Evolutionary conservation across 2,797 vertebrate species (phyloP), one percentile per base, ranked within the genome.

Genomic region (Microctenopoma lineatum): DNA sequence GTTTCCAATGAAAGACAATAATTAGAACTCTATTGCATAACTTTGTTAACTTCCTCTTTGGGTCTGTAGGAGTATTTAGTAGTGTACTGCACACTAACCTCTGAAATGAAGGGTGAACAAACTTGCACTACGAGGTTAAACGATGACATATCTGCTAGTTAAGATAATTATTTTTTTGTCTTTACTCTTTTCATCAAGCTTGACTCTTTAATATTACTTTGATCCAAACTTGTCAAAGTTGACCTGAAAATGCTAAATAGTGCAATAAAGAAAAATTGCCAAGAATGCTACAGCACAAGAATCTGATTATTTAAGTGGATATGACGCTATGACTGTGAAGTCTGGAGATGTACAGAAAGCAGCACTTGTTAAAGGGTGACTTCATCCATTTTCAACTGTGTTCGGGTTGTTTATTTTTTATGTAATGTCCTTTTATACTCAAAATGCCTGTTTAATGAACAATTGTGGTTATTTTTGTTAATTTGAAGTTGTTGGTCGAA

Each of bases 301-400:
- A 39, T 27, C 15, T 54, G 26, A 48, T 50, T 59, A 18, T 53
- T 42, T 66, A n/a, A 52, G 62, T 65, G 56, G 3, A 34, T 50
- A 29, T 21, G 29, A 47, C 32, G 9, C 18, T 8, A 39, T 25
- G 21, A 61, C 29, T 69, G 65, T 66, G 29, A 11, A 66, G 21
- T 21, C 32, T 45, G 48, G 36, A 55, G 25, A 59, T 3, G 3
- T 41, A 42, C 59, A 36, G 59, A 71, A 74, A 69, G 62, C 59
- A 64, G 21, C 21, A 59, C 59, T 77, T 79, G 69, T 78, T 55
- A 38, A 38, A 38, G 36, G 36, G 36, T 4, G 4, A 38, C 36
- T 38, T 38, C 36, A 38, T 11, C 9, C 2, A 38, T 12, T 38
- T 38, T 11, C 9, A 38, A 21, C 21, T 21, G 21, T 21, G 21